phyloP scores from a whole-genome alignment of 2,113 vertebrate genomes.

The Leucopsar rothschildi region DNA sequence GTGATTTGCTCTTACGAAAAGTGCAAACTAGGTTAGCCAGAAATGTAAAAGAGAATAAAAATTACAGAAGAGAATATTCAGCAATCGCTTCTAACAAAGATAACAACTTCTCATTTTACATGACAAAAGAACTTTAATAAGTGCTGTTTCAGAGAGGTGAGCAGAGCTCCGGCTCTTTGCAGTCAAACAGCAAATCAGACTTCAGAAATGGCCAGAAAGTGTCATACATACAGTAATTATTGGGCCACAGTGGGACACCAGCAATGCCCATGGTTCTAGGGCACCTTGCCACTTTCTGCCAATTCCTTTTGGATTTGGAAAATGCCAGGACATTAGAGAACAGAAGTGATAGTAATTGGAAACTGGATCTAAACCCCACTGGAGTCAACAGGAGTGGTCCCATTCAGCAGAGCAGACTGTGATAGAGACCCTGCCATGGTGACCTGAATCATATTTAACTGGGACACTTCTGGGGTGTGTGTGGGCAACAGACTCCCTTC shows the following conservation, averaged over 20 bases:
- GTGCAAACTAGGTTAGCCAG: neutral
- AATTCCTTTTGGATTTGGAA: neutral
- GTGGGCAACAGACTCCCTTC: neutral
- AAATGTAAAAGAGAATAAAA: constrained; percentile 20
- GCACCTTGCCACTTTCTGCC: neutral
- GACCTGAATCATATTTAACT: neutral
- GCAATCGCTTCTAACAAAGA: constrained; percentile 2
- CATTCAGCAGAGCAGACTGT: neutral
- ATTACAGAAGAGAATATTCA: neutral
- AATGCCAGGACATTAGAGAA: neutral
- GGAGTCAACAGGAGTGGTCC: neutral
- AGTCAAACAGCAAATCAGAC: neutral
- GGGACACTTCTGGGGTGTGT: neutral
- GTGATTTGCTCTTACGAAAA: neutral
- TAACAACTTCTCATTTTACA: neutral
- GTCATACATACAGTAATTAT: neutral
- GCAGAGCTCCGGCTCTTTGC: neutral
- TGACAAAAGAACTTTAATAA: neutral
- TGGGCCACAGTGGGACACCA: neutral
- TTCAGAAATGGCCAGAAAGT: neutral
- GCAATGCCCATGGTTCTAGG: neutral
- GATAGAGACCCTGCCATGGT: neutral
- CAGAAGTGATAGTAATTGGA: neutral
- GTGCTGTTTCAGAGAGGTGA: neutral
- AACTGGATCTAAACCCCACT: neutral